phyloP scores from a whole-genome alignment of 2,113 vertebrate genomes.

The Empidonax traillii region DNA sequence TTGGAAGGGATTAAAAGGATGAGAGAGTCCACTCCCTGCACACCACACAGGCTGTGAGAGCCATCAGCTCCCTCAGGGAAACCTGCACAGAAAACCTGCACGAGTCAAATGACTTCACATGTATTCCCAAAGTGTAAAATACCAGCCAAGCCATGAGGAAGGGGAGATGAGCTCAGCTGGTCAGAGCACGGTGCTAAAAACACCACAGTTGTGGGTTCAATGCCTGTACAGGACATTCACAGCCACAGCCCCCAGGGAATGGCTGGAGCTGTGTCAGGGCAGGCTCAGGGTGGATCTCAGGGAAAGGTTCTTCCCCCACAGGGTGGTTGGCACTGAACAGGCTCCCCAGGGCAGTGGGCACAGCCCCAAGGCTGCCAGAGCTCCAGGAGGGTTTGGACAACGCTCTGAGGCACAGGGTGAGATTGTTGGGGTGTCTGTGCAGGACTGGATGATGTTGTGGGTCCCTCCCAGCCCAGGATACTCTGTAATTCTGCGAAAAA shows the following conservation, averaged over 20 bases:
- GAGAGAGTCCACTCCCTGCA: background rate
- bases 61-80: background rate
- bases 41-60: background rate
- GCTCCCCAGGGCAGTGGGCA: no score
- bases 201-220: background rate
- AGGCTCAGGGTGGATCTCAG: no score
- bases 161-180: background rate
- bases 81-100: background rate
- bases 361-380: no score
- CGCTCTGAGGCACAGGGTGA: no score
- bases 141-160: background rate
- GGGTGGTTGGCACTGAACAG: no score
- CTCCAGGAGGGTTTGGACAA: no score
- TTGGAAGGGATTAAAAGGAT: background rate
- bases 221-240: background rate
- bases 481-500: background rate
- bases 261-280: no score
- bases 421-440: no score
- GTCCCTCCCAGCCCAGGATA: background rate
- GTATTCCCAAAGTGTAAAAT: background rate
- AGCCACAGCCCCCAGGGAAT: no score
- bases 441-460: background rate
- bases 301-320: no score
- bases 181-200: background rate
- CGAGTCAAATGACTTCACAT: rapidly evolving